Evolutionary conservation across 2,797 vertebrate species (phyloP).

Genomic region (Darevskia nairensis): DNA sequence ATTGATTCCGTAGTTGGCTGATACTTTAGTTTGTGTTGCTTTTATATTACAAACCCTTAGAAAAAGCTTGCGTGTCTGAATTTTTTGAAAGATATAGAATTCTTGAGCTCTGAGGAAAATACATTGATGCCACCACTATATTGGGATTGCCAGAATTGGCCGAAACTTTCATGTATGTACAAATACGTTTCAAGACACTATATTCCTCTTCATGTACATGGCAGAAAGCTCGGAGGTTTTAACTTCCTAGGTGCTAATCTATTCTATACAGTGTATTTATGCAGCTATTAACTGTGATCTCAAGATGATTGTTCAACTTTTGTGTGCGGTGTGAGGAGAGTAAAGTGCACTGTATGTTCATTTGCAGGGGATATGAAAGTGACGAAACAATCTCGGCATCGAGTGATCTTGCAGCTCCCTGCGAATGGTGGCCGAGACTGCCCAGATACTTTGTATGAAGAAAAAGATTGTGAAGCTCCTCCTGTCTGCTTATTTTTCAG

Average conservation of each 20-base stretch:
- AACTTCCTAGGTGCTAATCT: not conserved
- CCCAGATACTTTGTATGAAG: slow-evolving; percentile 89
- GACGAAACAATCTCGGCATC: slow-evolving; percentile 88
- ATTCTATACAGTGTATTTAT: slow-evolving; percentile 12
- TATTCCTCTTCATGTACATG: not conserved
- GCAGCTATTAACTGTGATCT: not conserved
- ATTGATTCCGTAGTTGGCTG: not conserved
- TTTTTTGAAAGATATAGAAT: not conserved
- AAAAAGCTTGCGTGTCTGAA: not conserved
- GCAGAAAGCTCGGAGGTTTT: not conserved
- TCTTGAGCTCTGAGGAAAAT: not conserved
- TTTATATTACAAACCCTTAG: not conserved
- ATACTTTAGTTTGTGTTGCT: not conserved
- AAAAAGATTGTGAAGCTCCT: slow-evolving; percentile 86
- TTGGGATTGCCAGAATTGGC: not conserved
- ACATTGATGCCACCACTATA: not conserved
- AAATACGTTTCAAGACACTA: not conserved
- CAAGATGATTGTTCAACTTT: not conserved
- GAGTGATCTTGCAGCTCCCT: slow-evolving; percentile 89
- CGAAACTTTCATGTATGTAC: not conserved
- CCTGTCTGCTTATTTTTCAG: slow-evolving; percentile 89
- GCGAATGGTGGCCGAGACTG: slow-evolving; percentile 94
- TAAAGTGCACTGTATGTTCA: slow-evolving; percentile 38
- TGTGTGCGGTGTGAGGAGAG: not conserved
- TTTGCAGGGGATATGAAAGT: slow-evolving; percentile 70